Percentiles rank a stretch among this genome's conserved stretches.
phyloP scores from a whole-genome alignment of 2,888 invertebrate species.

The Dicycla oo region DNA sequence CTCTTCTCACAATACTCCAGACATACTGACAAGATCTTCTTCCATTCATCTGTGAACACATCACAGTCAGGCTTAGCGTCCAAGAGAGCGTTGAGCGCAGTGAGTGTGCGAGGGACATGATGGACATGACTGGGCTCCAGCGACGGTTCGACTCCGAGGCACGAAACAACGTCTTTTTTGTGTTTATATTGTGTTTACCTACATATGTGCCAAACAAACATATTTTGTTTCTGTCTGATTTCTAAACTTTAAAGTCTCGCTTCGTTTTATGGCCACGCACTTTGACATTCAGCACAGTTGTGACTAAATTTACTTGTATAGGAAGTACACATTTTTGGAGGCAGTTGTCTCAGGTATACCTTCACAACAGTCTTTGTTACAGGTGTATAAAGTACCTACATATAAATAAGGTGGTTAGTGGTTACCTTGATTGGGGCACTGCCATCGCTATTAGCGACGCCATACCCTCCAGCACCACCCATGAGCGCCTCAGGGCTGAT shows the following conservation, averaged over 20 bases:
- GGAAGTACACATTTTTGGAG: not conserved
- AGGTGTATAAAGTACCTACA: not conserved
- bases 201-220: too few species aligned
- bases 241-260: not conserved
- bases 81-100: too few species aligned
- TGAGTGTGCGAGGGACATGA: too few species aligned
- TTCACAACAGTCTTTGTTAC: not conserved
- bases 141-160: too few species aligned
- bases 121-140: too few species aligned
- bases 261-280: not conserved
- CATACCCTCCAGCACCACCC: slow-evolving; percentile 90
- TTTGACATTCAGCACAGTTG: not conserved
- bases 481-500: slow-evolving; percentile 98
- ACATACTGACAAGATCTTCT: too few species aligned
- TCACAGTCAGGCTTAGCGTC: too few species aligned
- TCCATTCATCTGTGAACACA: too few species aligned
- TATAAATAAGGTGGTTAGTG: not conserved
- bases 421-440: slow-evolving; percentile 83
- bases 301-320: not conserved
- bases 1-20: too few species aligned
- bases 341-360: not conserved
- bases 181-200: too few species aligned
- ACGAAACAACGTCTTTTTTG: too few species aligned
- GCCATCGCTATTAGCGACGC: slow-evolving; percentile 76
- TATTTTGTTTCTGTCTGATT: not conserved